phyloP scores from a whole-genome alignment of 2,797 vertebrate genomes.

The Hydrophis major region DNA sequence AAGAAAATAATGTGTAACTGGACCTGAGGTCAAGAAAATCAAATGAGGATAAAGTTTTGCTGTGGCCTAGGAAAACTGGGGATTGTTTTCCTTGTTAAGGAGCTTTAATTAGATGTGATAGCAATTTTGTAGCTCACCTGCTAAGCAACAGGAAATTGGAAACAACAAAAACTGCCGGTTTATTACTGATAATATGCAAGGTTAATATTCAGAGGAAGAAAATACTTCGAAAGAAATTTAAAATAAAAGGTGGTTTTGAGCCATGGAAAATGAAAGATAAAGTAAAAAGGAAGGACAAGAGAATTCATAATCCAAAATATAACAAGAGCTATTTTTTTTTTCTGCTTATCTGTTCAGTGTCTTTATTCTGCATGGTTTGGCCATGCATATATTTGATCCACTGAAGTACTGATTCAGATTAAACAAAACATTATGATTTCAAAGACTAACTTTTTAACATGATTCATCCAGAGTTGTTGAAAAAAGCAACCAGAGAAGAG shows the following conservation, averaged over 20 bases:
- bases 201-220: slow-evolving; percentile 20
- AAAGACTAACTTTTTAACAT: background rate
- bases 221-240: background rate
- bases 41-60: background rate
- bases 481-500: background rate
- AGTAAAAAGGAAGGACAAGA: slow-evolving; percentile 1
- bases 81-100: background rate
- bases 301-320: background rate
- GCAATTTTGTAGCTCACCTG: background rate
- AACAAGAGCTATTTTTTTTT: background rate
- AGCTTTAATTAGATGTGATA: background rate
- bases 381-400: background rate
- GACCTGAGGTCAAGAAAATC: slow-evolving; percentile 13
- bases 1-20: background rate
- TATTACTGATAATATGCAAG: background rate
- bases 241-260: no score
- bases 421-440: background rate
- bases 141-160: background rate
- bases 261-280: background rate
- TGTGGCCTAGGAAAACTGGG: background rate
- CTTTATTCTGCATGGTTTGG: background rate
- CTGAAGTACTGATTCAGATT: background rate
- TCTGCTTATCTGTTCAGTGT: background rate
- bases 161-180: background rate
- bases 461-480: background rate